phyloP scores from a whole-genome alignment of 2,888 invertebrate species.

The Platycheirus rosarum region DNA sequence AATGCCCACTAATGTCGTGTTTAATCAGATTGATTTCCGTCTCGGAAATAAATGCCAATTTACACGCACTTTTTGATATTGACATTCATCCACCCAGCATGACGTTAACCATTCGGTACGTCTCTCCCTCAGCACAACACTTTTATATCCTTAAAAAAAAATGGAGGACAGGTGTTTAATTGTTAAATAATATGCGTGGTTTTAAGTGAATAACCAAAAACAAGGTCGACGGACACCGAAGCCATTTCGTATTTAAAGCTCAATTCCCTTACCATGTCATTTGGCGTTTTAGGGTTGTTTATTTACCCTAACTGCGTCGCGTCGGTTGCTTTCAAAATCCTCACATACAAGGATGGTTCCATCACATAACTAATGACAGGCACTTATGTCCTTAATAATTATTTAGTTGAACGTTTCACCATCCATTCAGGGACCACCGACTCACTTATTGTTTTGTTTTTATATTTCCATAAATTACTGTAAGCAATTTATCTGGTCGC shows the following conservation, averaged over 20 bases:
- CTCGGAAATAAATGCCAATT: constrained; percentile 35
- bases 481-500: constrained; percentile 46
- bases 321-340: background rate
- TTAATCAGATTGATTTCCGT: constrained; percentile 40
- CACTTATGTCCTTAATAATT: constrained; percentile 56
- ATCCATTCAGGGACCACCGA: constrained; percentile 47
- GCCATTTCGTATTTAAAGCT: constrained; percentile 34
- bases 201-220: constrained; percentile 27
- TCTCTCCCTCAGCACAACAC: background rate
- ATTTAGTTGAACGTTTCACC: constrained; percentile 32
- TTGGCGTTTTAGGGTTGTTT: background rate
- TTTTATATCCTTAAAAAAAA: background rate
- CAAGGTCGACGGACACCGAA: constrained; percentile 15
- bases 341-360: background rate
- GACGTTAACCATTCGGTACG: constrained; percentile 15
- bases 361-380: constrained; percentile 48
- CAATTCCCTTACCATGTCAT: background rate
- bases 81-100: constrained; percentile 22
- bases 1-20: constrained; percentile 7
- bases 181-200: constrained; percentile 51
- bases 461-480: constrained; percentile 54
- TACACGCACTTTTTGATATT: constrained; percentile 39
- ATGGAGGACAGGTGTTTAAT: constrained; percentile 60
- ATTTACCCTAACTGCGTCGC: background rate
- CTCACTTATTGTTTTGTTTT: constrained; percentile 26